Conservation (phyloP, 2,888 invertebrate species). For the Eupithecia vulgata region DNA sequence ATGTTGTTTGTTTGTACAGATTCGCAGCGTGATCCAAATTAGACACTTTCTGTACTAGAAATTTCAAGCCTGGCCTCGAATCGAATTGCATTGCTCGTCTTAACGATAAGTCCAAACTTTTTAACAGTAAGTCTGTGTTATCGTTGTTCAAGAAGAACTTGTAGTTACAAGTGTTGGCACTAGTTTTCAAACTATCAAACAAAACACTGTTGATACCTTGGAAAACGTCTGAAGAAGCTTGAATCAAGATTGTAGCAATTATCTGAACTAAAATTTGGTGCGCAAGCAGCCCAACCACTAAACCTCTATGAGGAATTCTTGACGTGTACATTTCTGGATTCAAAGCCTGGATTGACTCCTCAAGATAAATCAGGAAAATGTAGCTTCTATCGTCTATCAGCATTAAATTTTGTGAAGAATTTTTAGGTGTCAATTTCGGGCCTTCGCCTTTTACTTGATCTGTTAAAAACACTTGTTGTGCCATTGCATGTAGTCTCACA, state of each 20-base stretch:
- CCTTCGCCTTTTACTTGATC: constrained; percentile 75
- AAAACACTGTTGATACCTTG: constrained; percentile 86
- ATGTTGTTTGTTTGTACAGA: constrained; percentile 95
- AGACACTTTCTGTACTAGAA: constrained; percentile 96
- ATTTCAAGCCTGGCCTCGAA: constrained; percentile 95
- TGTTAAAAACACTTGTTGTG: constrained; percentile 93
- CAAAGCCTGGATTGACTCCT: constrained; percentile 87
- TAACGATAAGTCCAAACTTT: constrained; percentile 92
- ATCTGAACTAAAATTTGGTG: constrained; percentile 97
- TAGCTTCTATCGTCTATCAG: constrained; percentile 93
- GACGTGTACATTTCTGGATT: constrained; percentile 91
- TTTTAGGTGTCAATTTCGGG: constrained; percentile 69
- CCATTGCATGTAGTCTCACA: constrained; percentile 92
- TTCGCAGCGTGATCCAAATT: constrained; percentile 94
- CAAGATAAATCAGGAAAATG: constrained; percentile 93
- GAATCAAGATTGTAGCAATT: constrained; percentile 93
- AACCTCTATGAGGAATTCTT: constrained; percentile 93
- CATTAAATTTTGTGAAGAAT: constrained; percentile 76
- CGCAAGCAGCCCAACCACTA: constrained; percentile 94
- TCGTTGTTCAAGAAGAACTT: constrained; percentile 82
- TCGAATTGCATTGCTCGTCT: constrained; percentile 94
- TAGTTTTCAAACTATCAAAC: constrained; percentile 78
- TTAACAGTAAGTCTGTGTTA: constrained; percentile 88
- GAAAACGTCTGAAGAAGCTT: constrained; percentile 87
- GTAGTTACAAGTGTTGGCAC: constrained; percentile 72